Base-by-base conservation (phyloP, 2,888 invertebrate genomes). In the Caenorhabditis becei region DNA sequence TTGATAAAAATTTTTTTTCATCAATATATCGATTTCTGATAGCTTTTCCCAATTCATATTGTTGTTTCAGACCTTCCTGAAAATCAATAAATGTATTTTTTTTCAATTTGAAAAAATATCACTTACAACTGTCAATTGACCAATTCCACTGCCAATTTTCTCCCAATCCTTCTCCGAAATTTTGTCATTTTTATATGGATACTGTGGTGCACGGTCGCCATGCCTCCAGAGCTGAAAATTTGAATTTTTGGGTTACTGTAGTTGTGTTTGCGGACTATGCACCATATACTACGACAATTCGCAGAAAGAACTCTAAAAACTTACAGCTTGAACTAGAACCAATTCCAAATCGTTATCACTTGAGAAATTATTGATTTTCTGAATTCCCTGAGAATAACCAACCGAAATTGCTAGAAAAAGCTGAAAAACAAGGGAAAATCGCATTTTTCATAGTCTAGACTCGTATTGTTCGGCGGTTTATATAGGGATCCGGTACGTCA, bases 31-130 rank as follows among this genome's bases (percentile, higher is more conserved):
- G 93, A 54, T 93, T 91, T n/a, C 95, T 92, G 5, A 96, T 91
- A 94, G 94, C 95, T 89, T 94, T 92, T 7, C 96, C 96, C 7
- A 96, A 92, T 23, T 93, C 91, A 88, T 93, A 94, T 74, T 95
- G 95, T 88, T 95, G 94, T 84, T 24, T 35, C 7, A 77, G 59
- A 16, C 77, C 80, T 51, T 58, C 69, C 82, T 77, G 59, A 75
- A 72, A 26, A 37, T 14, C 2, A 51, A 41, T 11, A 41, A 41
- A 41, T 10, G 3, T 10, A 16, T 18, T 18, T 7, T 14, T 56
- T 0, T 8, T 24, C 16, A 7, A 37, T 58, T 58, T 58, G 35
- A 35, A n/a, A 32, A 23, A 32, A 56, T 20, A 35, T n/a, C 35
- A 51, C 82, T 53, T 24, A 80, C 83, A 61, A 77, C 61, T 0